A percentile compares a stretch with the other conserved stretches of the same genome.
Conservation (phyloP, 2,888 invertebrate species). For the Meliscaeva auricollis region DNA sequence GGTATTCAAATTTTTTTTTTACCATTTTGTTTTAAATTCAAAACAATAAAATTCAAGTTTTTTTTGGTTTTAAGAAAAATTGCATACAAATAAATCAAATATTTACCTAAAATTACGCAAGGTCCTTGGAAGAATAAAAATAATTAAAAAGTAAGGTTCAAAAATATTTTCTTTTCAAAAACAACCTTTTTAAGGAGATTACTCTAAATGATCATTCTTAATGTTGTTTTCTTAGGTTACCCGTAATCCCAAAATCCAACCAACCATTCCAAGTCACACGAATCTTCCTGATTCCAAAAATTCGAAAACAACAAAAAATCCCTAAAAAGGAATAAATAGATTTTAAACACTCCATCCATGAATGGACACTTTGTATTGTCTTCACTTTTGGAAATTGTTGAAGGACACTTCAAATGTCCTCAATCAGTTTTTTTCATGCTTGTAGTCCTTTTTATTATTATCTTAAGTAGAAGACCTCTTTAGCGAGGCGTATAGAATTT, state of each 20-base stretch:
- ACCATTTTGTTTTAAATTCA: too few species aligned
- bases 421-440: constrained; percentile 45
- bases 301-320: constrained; percentile 16
- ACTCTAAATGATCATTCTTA: not conserved
- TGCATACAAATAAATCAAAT: too few species aligned
- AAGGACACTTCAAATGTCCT: constrained; percentile 71
- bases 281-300: constrained; percentile 41
- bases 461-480: constrained; percentile 47
- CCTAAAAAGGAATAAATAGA: constrained; percentile 6
- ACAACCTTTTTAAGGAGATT: too few species aligned
- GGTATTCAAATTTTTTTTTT: too few species aligned
- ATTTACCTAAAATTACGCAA: too few species aligned
- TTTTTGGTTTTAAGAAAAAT: too few species aligned
- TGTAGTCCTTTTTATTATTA: constrained; percentile 4
- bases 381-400: constrained; percentile 27
- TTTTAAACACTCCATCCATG: constrained; percentile 36
- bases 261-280: constrained; percentile 18
- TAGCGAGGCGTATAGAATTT: constrained; percentile 48
- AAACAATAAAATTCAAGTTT: too few species aligned
- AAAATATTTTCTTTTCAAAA: too few species aligned
- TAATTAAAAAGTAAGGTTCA: too few species aligned
- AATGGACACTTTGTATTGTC: constrained; percentile 61
- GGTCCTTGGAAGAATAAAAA: too few species aligned
- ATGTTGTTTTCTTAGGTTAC: constrained; percentile 40
- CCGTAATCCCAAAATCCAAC: constrained; percentile 8